These are phyloP conservation scores for Eulemur albifrons DNA, from an alignment of 2,797 vertebrate genomes.

Conservation along the genomic window DNA sequence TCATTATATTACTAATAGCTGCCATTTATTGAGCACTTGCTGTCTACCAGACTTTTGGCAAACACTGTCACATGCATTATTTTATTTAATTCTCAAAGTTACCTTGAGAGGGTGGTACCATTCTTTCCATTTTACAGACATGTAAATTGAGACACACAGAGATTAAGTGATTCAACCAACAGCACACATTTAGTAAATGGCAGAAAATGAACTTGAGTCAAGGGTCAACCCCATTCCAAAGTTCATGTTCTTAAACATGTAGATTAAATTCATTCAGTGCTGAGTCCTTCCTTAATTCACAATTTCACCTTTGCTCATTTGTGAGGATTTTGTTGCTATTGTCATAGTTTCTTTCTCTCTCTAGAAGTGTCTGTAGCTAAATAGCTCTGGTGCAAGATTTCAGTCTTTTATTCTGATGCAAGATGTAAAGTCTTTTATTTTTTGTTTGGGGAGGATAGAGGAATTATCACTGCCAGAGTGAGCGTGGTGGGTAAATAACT, in stretches of 20 bases:
- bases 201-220: neutral
- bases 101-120: neutral
- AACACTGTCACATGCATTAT: neutral
- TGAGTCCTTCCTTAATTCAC: neutral
- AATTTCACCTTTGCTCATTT: neutral
- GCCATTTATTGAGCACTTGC: neutral
- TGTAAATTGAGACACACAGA: neutral
- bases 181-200: neutral
- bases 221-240: neutral
- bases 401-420: neutral
- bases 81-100: conserved; percentile 3
- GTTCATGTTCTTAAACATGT: neutral
- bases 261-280: neutral
- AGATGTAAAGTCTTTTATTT: neutral
- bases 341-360: neutral
- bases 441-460: neutral
- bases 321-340: neutral
- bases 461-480: neutral
- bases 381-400: neutral
- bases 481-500: neutral
- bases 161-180: neutral
- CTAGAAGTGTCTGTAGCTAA: neutral
- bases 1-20: neutral
- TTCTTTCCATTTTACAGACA: neutral
- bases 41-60: neutral